Conservation (phyloP, 2,113 vertebrate genomes). For the Pardalotus punctatus region DNA sequence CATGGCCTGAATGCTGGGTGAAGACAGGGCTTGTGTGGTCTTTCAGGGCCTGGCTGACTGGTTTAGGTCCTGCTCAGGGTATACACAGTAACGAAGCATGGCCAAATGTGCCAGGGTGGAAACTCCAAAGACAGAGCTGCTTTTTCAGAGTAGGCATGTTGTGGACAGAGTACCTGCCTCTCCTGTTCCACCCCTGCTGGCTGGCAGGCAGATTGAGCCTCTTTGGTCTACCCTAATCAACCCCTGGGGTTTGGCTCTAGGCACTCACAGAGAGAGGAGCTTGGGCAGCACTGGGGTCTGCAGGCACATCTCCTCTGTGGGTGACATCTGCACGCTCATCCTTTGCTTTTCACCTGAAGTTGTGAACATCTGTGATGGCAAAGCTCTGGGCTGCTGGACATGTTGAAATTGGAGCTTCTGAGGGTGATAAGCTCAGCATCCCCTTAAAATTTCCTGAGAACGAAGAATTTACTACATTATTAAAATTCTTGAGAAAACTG, state of each 20-base stretch:
- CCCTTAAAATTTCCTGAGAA: not conserved
- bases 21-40: not conserved
- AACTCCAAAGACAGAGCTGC: not conserved
- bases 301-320: not conserved
- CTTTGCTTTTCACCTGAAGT: not conserved
- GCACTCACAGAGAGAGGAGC: not conserved
- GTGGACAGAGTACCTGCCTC: not conserved
- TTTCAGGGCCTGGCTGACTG: not conserved
- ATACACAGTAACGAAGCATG: not conserved
- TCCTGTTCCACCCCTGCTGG: not conserved
- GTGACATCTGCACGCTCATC: not conserved
- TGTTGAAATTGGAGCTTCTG: not conserved
- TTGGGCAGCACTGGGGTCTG: not conserved
- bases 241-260: not conserved
- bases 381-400: not conserved
- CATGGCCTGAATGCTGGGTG: not conserved
- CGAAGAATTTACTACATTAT: not conserved
- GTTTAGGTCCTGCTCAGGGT: not conserved
- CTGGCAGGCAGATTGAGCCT: not conserved
- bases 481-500: not conserved
- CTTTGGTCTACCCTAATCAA: not conserved
- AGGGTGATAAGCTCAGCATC: not conserved
- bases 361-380: not conserved
- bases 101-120: not conserved
- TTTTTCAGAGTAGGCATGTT: not conserved